Evolutionary conservation across 2,113 vertebrate genomes (phyloP).

Genomic region (Perognathus longimembris): DNA sequence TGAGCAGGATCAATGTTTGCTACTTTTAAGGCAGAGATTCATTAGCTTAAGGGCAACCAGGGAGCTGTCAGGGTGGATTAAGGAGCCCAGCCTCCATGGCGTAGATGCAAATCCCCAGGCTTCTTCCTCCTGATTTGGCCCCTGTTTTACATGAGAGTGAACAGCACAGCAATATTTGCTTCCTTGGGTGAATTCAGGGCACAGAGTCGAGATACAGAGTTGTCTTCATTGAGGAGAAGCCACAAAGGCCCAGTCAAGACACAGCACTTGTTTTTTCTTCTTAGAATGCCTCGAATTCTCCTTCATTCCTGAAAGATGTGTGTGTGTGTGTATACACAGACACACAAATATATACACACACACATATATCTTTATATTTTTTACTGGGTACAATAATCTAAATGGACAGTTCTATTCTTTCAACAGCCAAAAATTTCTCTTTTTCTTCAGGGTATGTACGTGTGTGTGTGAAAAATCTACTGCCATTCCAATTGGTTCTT

Average conservation of each 20-base stretch:
- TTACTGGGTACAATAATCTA: no score
- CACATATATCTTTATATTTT: no score
- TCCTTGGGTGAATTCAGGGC: background rate
- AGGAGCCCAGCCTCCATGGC: background rate
- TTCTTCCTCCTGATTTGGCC: background rate
- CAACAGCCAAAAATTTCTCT: no score
- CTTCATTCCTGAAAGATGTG: no score
- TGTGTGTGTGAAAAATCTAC: no score
- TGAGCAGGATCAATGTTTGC: background rate
- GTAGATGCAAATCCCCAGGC: background rate
- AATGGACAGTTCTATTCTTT: no score
- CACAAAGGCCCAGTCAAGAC: background rate
- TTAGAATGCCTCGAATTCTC: background rate
- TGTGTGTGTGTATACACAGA: no score
- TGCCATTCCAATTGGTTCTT: no score
- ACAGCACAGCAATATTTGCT: background rate
- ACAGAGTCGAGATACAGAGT: background rate
- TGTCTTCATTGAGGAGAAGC: background rate
- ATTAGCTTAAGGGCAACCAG: background rate
- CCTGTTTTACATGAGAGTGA: background rate
- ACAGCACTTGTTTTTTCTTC: background rate
- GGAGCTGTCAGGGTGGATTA: background rate
- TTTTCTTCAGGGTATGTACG: no score
- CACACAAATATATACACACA: no score
- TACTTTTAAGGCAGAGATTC: background rate